A percentile compares a stretch with the other conserved stretches of the same genome.
phyloP scores from a whole-genome alignment of 1,140 invertebrate species.

The Formica exsecta region DNA sequence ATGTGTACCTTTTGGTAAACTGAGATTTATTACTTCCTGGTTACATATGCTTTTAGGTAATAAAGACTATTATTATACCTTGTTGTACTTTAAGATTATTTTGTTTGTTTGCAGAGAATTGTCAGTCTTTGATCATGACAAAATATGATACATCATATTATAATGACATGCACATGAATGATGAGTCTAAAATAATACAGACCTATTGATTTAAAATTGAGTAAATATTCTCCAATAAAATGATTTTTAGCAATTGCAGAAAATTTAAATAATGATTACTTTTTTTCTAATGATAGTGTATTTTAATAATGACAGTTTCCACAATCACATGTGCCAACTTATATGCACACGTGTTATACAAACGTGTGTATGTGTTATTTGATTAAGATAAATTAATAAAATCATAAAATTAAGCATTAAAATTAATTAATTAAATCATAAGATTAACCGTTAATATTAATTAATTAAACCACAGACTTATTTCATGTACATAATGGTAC shows the following conservation, averaged over 20 bases:
- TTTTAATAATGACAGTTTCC: not conserved
- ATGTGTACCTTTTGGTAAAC: not conserved
- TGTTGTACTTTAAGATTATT: not conserved
- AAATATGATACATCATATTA: not conserved
- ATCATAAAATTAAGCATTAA: not conserved
- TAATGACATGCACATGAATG: not conserved
- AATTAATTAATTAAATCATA: not conserved
- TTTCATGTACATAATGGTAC: not conserved
- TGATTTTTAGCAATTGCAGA: not conserved
- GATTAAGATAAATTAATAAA: conserved; percentile 3
- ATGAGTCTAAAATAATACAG: not conserved
- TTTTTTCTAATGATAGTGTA: not conserved
- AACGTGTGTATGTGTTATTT: not conserved
- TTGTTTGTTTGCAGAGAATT: not conserved
- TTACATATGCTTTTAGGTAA: not conserved
- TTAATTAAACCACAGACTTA: not conserved
- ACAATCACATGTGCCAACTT: not conserved
- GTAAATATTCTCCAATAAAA: not conserved
- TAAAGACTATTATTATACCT: not conserved
- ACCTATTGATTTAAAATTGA: not conserved
- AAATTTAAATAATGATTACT: not conserved
- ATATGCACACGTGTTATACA: not conserved
- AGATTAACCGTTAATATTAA: no score
- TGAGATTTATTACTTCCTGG: not conserved
- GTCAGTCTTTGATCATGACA: not conserved